phyloP scores from a whole-genome alignment of 2,888 invertebrate species.

The Caenorhabditis uteleia region DNA sequence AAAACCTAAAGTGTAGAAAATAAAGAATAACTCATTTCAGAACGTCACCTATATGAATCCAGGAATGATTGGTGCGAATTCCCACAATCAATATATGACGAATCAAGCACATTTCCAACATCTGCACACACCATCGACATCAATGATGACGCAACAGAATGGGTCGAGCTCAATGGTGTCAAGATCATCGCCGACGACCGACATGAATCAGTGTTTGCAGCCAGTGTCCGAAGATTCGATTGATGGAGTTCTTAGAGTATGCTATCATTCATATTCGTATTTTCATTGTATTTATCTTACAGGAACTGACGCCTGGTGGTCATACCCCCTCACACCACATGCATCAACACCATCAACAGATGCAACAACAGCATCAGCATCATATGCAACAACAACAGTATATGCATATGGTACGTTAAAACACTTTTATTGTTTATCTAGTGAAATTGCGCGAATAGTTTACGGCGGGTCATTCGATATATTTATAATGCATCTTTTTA shows the following conservation, averaged over 20 bases:
- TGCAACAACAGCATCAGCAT: slow-evolving; percentile 17
- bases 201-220: slow-evolving; percentile 32
- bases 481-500: too few relatives aligned
- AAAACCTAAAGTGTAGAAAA: background rate
- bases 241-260: slow-evolving; percentile 14
- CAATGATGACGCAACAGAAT: slow-evolving; percentile 19
- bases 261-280: too few relatives aligned
- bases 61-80: slow-evolving; percentile 22
- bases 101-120: slow-evolving; percentile 5
- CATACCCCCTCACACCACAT: slow-evolving; percentile 1
- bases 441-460: too few relatives aligned
- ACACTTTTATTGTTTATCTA: background rate
- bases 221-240: slow-evolving; percentile 19
- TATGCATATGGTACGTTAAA: slow-evolving; percentile 7
- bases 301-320: background rate
- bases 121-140: slow-evolving; percentile 6
- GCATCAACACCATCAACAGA: slow-evolving; percentile 23
- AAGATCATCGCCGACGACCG: slow-evolving; percentile 31
- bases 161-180: slow-evolving; percentile 7
- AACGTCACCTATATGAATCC: slow-evolving; percentile 31
- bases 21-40: slow-evolving; percentile 15
- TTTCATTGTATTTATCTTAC: too few relatives aligned
- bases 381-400: slow-evolving; percentile 10
- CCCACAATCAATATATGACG: slow-evolving; percentile 8
- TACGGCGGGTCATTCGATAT: background rate